Conservation (phyloP, 2,797 vertebrate species). For the Pseudotriccus pelzelni region DNA sequence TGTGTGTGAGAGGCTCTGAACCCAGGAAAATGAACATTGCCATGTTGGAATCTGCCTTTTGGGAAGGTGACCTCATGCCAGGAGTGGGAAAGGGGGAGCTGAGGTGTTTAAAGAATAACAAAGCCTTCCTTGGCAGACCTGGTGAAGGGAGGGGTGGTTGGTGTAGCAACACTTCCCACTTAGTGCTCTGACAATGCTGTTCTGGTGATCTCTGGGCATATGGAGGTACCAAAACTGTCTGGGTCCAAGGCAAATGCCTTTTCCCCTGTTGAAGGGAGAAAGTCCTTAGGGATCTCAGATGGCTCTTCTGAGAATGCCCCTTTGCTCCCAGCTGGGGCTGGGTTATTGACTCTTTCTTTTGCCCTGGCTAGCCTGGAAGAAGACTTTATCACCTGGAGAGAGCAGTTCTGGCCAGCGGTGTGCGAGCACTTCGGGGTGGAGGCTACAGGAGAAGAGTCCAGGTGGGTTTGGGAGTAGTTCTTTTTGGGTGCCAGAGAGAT, state of each 20-base stretch:
- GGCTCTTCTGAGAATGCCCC: not conserved
- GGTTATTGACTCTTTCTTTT: not conserved
- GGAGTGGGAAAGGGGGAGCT: rapidly evolving
- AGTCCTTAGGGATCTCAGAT: not conserved
- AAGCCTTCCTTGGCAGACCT: not conserved
- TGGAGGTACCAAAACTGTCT: not conserved
- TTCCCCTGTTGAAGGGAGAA: not conserved
- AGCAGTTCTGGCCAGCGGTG: constrained; percentile 98
- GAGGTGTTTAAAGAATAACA: not conserved
- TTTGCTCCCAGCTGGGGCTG: not conserved
- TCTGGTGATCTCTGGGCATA: not conserved
- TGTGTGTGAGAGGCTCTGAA: not conserved
- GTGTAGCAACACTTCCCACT: not conserved
- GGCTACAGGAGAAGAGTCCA: constrained; percentile 93
- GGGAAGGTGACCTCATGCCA: not conserved
- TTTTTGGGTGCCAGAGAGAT: not conserved
- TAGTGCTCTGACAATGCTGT: not conserved
- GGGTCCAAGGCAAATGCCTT: not conserved
- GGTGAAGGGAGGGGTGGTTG: not conserved
- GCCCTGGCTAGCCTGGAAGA: constrained; percentile 86
- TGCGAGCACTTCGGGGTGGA: constrained; percentile 98
- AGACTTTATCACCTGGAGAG: constrained; percentile 96
- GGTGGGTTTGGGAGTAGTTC: constrained; percentile 73
- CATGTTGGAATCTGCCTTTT: not conserved
- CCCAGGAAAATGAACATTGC: not conserved